Base-by-base conservation (phyloP, 2,113 vertebrate species). In the Poeciliopsis occidentalis region DNA sequence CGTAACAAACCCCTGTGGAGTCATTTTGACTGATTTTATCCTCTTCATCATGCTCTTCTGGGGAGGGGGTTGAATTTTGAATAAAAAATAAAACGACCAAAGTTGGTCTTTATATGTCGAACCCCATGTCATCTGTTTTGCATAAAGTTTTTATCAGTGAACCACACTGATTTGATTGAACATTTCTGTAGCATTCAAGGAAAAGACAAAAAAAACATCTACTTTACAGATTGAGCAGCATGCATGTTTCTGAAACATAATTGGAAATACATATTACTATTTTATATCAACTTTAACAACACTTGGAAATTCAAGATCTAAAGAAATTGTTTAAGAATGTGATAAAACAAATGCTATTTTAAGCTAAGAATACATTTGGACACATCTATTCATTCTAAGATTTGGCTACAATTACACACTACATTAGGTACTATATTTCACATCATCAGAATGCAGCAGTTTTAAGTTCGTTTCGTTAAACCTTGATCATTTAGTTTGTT, bases 1-100 rank as follows among this genome's bases (percentile, higher is more conserved):
- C 22, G 69, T 30, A 70, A 60, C 69, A 64, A 32, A 34, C 61
- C 74, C 29, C 66, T 47, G 61, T 65, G 75, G 70, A 67, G 79
- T 67, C 11, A 12, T 78, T 87, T 66, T 76, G 64, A 76, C 76
- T 57, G 73, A 61, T 78, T 80, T 83, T 67, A 73, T 67, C 60
- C 64, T 12, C 11, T 69, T 80, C 80, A 83, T 83, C 71, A 73
- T 60, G 60, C 65, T 73, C 31, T 67, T 69, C 64, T 62, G 67
- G 57, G 69, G 65, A 11, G 34, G 13, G 39, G 66, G 71, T 19
- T 1, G 4, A 47, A 51, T 61, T 82, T 57, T 69, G 12, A 41
- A 24, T 34, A 67, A 34, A 22, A 69, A 72, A 47, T 15, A 19
- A 47, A 82, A 73, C 17, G 24, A 26, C 31, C 34, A 2, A 15